These are phyloP conservation scores for Diprion similis DNA, from an alignment of 1,140 invertebrate genomes.

Conservation along the genomic window DNA sequence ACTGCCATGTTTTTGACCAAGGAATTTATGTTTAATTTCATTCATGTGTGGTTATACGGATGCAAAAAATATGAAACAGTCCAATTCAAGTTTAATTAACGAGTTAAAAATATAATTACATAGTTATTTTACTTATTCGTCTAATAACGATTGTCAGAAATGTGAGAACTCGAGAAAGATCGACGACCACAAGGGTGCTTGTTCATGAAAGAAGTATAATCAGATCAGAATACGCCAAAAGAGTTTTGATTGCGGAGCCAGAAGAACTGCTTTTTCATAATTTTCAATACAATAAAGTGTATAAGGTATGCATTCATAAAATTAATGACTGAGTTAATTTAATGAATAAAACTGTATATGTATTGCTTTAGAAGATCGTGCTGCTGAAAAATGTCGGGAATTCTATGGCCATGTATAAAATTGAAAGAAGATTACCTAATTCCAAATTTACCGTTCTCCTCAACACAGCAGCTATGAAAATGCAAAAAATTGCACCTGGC, in stretches of 20 bases:
- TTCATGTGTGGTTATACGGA: too few relatives aligned
- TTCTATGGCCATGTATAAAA: constrained; percentile 38
- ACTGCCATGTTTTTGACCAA: too few relatives aligned
- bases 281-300: constrained; percentile 36
- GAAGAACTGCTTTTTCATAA: constrained; percentile 43
- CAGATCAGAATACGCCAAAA: constrained; percentile 16
- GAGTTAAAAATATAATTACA: too few relatives aligned
- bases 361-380: constrained; percentile 38
- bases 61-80: too few relatives aligned
- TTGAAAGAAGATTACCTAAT: constrained; percentile 26
- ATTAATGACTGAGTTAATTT: constrained; percentile 4
- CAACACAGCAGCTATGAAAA: constrained; percentile 22
- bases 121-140: too few relatives aligned
- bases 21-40: too few relatives aligned
- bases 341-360: not conserved
- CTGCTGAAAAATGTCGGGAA: constrained; percentile 40
- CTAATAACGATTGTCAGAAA: not conserved
- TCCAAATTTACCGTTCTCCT: constrained; percentile 38
- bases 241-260: constrained; percentile 35
- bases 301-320: constrained; percentile 30
- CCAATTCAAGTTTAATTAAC: too few relatives aligned
- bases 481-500: constrained; percentile 42
- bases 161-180: not conserved
- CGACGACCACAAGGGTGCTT: not conserved
- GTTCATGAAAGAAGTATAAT: constrained; percentile 24